Conservation (phyloP, 2,797 vertebrate genomes). For the Natrix natrix region DNA sequence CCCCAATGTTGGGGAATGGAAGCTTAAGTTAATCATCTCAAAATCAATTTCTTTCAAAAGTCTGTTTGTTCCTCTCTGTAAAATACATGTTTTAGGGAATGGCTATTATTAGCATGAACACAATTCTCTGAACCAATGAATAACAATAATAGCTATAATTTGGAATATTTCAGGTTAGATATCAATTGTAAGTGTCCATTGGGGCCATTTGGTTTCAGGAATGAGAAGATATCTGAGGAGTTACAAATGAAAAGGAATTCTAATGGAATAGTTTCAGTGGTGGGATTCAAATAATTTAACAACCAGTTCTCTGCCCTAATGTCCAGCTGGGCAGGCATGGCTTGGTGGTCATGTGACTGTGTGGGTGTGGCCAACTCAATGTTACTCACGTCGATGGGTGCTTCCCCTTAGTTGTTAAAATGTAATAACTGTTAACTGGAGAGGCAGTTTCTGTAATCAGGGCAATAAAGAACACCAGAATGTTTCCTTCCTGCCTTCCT, state of each 20-base stretch:
- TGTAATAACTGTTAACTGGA: too few species aligned
- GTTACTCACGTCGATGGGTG: too few species aligned
- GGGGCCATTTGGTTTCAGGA: not conserved
- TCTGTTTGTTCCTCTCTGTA: not conserved
- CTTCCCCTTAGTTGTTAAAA: too few species aligned
- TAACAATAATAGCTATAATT: not conserved
- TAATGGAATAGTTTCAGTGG: not conserved
- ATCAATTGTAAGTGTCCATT: not conserved
- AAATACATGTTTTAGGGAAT: not conserved
- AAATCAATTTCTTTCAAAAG: not conserved
- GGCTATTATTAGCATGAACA: not conserved
- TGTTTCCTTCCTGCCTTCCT: too few species aligned
- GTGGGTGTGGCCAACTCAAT: too few species aligned
- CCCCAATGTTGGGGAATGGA: not conserved
- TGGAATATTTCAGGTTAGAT: not conserved
- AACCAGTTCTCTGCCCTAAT: too few species aligned
- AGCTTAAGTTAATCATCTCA: not conserved
- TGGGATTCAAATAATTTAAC: too few species aligned
- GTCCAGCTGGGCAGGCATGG: too few species aligned
- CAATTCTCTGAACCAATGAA: not conserved
- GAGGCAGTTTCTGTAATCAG: too few species aligned
- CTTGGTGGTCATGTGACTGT: too few species aligned
- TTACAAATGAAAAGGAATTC: not conserved
- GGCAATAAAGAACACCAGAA: too few species aligned
- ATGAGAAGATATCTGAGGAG: not conserved